phyloP scores from a whole-genome alignment of 2,797 vertebrate genomes.

The Crax fasciolata region DNA sequence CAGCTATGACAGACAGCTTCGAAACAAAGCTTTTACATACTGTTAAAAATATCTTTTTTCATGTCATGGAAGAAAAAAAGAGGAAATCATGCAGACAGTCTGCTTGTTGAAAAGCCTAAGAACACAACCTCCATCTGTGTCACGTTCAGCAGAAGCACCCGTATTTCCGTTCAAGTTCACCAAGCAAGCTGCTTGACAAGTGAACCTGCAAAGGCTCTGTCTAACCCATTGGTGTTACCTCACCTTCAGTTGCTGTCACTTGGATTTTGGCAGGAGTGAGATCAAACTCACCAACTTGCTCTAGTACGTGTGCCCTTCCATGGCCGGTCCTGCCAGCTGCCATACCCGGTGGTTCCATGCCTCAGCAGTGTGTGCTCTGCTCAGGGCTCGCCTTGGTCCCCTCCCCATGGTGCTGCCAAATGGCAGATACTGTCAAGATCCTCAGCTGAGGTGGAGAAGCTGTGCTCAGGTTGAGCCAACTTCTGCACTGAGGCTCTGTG shows the following conservation, averaged over 20 bases:
- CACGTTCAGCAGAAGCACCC: not conserved
- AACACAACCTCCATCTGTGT: not conserved
- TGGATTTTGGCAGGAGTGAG: not conserved
- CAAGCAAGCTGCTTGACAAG: not conserved
- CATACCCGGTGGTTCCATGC: not conserved
- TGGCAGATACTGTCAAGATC: not conserved
- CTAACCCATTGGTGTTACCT: not conserved
- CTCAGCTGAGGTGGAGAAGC: not conserved
- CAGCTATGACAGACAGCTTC: not conserved
- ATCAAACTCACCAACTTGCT: not conserved
- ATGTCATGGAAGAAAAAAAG: not conserved
- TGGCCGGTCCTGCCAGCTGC: accelerated
- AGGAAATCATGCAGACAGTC: not conserved
- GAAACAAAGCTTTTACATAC: not conserved
- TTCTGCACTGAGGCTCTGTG: not conserved
- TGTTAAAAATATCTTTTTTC: not conserved
- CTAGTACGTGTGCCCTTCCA: not conserved
- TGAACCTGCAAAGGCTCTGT: not conserved
- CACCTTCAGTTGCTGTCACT: not conserved
- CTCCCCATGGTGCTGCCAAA: not conserved
- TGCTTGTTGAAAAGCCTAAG: not conserved
- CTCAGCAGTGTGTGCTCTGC: not conserved
- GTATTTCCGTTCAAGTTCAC: slow-evolving; percentile 30
- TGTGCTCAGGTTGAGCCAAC: not conserved
- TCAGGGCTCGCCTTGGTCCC: not conserved